Base-by-base conservation (phyloP, 2,113 vertebrate genomes). In the Orycteropus afer region DNA sequence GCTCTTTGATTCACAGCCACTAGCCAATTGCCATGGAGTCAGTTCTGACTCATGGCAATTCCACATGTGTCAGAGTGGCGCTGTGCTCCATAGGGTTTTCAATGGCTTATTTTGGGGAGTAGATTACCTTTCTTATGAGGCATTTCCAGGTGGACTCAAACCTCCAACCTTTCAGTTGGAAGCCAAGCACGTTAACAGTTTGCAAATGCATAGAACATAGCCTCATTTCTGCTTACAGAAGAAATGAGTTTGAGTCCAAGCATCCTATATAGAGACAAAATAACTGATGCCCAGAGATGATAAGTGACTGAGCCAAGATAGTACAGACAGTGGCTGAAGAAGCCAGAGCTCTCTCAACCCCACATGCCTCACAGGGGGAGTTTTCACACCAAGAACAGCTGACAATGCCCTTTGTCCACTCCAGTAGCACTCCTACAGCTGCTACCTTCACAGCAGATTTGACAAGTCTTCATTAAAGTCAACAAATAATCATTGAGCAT, bases 401-500 rank as follows among this genome's bases (percentile, higher is more conserved):
- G 37, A 61, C 65, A 57, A 63, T 51, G 59, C 25, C 51, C 22
- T 80, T 84, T 57, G 22, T 53, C 29, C 51, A 51, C 15, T 79
- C 71, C 49, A 6, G 23, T 15, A 17, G 13, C 32, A 27, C 32
- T 88, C 42, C 87, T 59, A 81, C 11, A 47, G 81, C 89, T 81
- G 29, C 78, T 85, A 47, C 49, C 47, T 78, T 80, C 80, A 22
- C 34, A 51, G 59, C 29, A 77, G 74, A 81, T n/a, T 77, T 65
- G 12, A 91, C 49, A 73, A 78, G 12, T 42, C 87, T 86, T 73
- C 71, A 74, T 74, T 61, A 89, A 55, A 65, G 83, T 92, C 74
- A 85, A 79, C 42, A 93, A 65, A 78, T 73, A 95, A 93, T 89
- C 49, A 83, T 9, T 69, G n/a, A 73, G 61, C 55, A 94, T 49